Percentiles rank a stretch among this genome's conserved stretches.
phyloP scores from a whole-genome alignment of 2,113 vertebrate species.

The Oreochromis spilurus region DNA sequence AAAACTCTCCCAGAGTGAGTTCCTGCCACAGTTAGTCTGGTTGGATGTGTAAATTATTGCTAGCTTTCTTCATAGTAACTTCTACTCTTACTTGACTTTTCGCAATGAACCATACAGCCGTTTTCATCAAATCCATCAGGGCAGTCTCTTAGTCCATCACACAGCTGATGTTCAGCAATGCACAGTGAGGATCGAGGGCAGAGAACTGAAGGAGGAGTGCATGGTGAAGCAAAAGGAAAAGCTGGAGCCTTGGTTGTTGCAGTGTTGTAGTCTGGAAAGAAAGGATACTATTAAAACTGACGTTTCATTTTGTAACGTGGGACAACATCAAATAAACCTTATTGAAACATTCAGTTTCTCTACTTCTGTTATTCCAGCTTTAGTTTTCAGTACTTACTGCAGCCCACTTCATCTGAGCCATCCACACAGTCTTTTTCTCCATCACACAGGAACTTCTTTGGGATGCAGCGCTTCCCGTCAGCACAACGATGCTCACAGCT shows the following conservation, averaged over 20 bases:
- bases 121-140: constrained; percentile 82
- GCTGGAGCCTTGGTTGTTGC: not conserved
- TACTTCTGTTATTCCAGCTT: not conserved
- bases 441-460: constrained; percentile 80
- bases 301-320: not conserved
- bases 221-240: constrained; percentile 3
- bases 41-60: not conserved
- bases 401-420: constrained; percentile 74
- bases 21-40: too few species aligned
- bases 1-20: not conserved
- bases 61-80: not conserved
- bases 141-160: constrained; percentile 80
- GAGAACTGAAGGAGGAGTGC: constrained; percentile 62
- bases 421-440: constrained; percentile 83
- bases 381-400: constrained; percentile 56
- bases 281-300: not conserved
- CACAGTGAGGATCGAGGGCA: constrained; percentile 74
- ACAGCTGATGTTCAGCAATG: constrained; percentile 70
- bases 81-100: constrained; percentile 63
- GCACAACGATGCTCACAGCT: constrained; percentile 79
- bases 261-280: not conserved
- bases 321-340: not conserved
- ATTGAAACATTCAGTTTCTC: not conserved
- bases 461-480: constrained; percentile 75
- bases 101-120: constrained; percentile 65